Evolutionary conservation across 1,140 invertebrate genomes (phyloP).

Genomic region (Drosophila sturtevanti): DNA sequence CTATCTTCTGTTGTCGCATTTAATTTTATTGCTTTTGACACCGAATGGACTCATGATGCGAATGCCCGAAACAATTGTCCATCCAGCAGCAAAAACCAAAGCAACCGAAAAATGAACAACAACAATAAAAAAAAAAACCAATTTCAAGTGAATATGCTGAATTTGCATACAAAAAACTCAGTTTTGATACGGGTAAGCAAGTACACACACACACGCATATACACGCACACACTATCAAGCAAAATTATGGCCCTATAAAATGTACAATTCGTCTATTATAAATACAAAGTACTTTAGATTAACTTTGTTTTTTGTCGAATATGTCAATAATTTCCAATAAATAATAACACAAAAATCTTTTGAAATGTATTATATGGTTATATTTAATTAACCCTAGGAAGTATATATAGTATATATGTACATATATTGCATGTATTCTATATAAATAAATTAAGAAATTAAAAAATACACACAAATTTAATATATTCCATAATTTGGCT

Average conservation of each 20-base stretch:
- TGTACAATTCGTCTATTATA: background rate
- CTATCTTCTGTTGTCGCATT: conserved; percentile 63
- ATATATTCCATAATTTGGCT: too few relatives aligned
- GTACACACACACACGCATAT: background rate
- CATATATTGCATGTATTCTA: too few relatives aligned
- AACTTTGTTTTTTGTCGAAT: too few relatives aligned
- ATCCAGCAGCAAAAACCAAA: background rate
- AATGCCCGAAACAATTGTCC: conserved; percentile 31
- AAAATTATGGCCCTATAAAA: background rate
- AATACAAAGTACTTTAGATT: too few relatives aligned
- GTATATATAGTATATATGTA: too few relatives aligned
- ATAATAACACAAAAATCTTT: too few relatives aligned
- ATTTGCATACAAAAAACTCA: conserved; percentile 55
- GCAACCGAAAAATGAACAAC: conserved; percentile 19
- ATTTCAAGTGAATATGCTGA: conserved; percentile 47
- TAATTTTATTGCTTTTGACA: conserved; percentile 80
- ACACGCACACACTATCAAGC: conserved; percentile 3
- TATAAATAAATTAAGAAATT: too few relatives aligned
- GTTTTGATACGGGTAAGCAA: background rate
- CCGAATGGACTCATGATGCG: conserved; percentile 61
- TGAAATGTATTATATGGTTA: too few relatives aligned
- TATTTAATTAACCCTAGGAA: too few relatives aligned
- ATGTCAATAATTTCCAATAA: too few relatives aligned
- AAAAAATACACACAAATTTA: too few relatives aligned
- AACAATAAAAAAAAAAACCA: conserved; percentile 28